A percentile compares a stretch with the other conserved stretches of the same genome.
These are phyloP conservation scores for Bombus waltoni DNA, from an alignment of 1,140 invertebrate genomes.

Conservation along the genomic window DNA sequence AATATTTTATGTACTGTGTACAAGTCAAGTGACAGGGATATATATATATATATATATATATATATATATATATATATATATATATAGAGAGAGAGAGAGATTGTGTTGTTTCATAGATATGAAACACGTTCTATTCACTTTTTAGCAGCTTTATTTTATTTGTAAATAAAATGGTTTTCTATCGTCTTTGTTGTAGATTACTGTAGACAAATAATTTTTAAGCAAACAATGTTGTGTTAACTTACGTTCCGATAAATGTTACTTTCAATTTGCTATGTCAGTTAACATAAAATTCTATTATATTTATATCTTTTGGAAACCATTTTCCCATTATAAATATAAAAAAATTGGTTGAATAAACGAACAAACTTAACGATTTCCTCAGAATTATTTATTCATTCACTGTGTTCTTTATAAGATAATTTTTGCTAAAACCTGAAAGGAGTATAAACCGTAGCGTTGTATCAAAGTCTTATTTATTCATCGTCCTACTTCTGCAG, in stretches of 20 bases:
- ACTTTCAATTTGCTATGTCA: neutral
- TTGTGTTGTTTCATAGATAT: too few species aligned
- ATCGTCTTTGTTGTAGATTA: too few species aligned
- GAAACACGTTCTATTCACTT: too few species aligned
- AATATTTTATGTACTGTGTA: too few species aligned
- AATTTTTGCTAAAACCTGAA: neutral
- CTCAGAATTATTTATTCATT: neutral
- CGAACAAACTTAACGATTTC: neutral
- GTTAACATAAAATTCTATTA: neutral
- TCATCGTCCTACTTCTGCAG: neutral
- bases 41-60: too few species aligned
- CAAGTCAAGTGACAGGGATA: too few species aligned
- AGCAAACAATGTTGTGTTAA: neutral
- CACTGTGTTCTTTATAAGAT: neutral
- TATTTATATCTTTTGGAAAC: neutral
- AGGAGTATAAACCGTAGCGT: neutral
- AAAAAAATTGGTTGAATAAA: neutral
- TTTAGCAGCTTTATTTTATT: too few species aligned
- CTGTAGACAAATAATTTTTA: too few species aligned
- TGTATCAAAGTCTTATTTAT: slow-evolving; percentile 1
- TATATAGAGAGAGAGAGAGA: too few species aligned
- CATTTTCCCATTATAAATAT: neutral
- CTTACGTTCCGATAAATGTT: neutral
- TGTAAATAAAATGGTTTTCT: too few species aligned
- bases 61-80: too few species aligned